A percentile compares a stretch with the other conserved stretches of the same genome.
Evolutionary conservation across 2,797 vertebrate species (phyloP).

Genomic region (Sebastes iracundus): DNA sequence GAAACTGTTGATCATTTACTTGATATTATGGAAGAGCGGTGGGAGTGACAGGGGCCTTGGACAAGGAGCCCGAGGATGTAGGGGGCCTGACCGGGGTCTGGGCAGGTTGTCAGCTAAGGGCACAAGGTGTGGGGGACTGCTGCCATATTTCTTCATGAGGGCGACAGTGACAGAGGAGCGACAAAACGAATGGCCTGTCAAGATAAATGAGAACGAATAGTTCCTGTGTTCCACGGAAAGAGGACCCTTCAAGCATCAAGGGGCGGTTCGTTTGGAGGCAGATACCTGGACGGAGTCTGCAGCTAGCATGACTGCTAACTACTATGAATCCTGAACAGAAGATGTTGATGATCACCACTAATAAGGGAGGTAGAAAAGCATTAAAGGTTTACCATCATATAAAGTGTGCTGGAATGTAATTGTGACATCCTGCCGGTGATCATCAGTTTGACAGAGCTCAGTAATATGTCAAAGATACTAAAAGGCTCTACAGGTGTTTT

Average conservation of each 20-base stretch:
- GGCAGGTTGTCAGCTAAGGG: conserved; percentile 70
- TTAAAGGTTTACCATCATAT: not conserved
- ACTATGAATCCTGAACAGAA: not conserved
- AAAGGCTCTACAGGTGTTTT: not conserved
- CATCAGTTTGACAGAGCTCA: not conserved
- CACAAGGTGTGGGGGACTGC: conserved; percentile 67
- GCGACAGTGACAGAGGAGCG: conserved; percentile 81
- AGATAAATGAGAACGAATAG: conserved; percentile 84
- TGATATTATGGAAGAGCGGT: conserved; percentile 3
- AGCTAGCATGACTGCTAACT: conserved; percentile 34
- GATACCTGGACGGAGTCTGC: conserved; percentile 43
- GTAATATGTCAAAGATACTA: not conserved
- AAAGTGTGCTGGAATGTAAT: not conserved
- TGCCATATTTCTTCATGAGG: conserved; percentile 88
- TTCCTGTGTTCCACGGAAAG: conserved; percentile 73
- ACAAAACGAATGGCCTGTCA: conserved; percentile 86
- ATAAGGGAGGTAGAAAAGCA: not conserved
- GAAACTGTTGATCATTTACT: conserved; percentile 25
- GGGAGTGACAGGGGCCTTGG: conserved; percentile 26
- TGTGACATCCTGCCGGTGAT: not conserved
- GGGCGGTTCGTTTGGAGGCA: conserved; percentile 57
- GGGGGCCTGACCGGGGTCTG: conserved; percentile 36
- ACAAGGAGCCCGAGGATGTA: conserved; percentile 20
- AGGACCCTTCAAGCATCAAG: conserved; percentile 81
- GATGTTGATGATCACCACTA: not conserved